These are phyloP conservation scores for Forbesichthys papilliferus DNA, from an alignment of 2,113 vertebrate species.

Conservation along the genomic window DNA sequence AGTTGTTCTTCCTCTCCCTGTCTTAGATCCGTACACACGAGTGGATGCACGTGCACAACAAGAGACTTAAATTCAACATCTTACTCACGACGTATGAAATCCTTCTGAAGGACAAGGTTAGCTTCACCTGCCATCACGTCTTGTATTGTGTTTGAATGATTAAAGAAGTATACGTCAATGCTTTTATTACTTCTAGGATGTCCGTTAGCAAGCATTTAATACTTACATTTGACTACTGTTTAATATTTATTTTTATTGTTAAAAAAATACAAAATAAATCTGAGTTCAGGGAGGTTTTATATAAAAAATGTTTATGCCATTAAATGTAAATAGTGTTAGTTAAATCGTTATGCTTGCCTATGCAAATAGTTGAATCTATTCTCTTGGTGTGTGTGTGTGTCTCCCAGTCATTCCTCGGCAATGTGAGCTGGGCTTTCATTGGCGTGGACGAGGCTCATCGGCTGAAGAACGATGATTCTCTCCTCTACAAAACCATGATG, in stretches of 20 bases:
- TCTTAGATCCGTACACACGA: constrained; percentile 94
- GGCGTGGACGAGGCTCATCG: constrained; percentile 98
- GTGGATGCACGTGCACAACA: constrained; percentile 96
- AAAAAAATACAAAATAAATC: too few species aligned
- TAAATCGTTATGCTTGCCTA: neutral
- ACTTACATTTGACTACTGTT: too few species aligned
- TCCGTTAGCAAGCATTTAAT: too few species aligned
- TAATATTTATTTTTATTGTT: too few species aligned
- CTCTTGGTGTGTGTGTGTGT: constrained; percentile 15
- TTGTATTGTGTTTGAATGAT: too few species aligned
- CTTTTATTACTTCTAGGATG: too few species aligned
- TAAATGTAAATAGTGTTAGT: too few species aligned
- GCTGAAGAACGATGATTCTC: constrained; percentile 96
- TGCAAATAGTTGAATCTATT: neutral
- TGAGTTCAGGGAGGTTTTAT: too few species aligned
- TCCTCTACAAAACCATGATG: constrained; percentile 97
- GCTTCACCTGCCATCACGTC: constrained; percentile 19
- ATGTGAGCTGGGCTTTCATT: constrained; percentile 93
- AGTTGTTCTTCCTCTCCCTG: neutral
- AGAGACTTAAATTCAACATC: constrained; percentile 95
- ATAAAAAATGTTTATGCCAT: too few species aligned
- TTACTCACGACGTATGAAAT: constrained; percentile 97
- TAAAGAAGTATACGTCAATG: too few species aligned
- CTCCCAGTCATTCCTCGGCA: constrained; percentile 90
- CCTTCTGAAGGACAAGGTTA: constrained; percentile 96